Conservation (phyloP, 2,888 invertebrate genomes). For the Callinectes sapidus region DNA sequence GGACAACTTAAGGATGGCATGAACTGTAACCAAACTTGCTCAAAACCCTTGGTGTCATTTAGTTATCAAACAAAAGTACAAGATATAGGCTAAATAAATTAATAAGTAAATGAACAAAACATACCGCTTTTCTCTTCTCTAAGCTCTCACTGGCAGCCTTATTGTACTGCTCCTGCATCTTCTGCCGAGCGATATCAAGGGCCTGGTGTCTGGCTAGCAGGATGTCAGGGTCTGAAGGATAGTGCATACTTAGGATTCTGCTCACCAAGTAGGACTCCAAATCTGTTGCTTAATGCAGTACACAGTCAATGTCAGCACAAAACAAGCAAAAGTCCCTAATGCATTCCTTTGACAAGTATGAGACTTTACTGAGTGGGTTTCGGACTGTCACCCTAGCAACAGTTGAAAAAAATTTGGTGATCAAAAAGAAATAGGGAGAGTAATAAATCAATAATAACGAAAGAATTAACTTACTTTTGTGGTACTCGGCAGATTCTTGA, state of each 20-base stretch:
- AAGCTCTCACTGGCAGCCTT: neutral
- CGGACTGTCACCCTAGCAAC: neutral
- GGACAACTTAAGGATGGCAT: neutral
- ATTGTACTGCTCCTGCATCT: constrained; percentile 58
- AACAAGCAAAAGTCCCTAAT: neutral
- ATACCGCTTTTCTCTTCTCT: neutral
- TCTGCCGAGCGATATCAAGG: constrained; percentile 29
- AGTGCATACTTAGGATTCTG: neutral
- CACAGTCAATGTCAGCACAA: neutral
- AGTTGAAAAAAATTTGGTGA: neutral
- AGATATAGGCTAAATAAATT: neutral
- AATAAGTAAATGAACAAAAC: neutral
- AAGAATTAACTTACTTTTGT: constrained; percentile 43
- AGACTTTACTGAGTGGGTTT: neutral
- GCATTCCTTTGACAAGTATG: neutral
- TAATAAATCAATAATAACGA: neutral
- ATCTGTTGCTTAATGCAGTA: neutral
- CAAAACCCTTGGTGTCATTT: neutral
- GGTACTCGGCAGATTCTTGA: constrained; percentile 29
- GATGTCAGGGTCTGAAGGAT: constrained; percentile 49
- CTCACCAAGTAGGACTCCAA: neutral
- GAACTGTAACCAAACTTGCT: neutral
- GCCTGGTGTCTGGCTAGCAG: constrained; percentile 43
- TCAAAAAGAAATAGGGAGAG: no score
- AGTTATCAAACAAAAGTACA: neutral